Percentiles rank a stretch among this genome's conserved stretches.
These are phyloP conservation scores for Cheilosia vulpina DNA, from an alignment of 2,888 invertebrate genomes.

Conservation along the genomic window DNA sequence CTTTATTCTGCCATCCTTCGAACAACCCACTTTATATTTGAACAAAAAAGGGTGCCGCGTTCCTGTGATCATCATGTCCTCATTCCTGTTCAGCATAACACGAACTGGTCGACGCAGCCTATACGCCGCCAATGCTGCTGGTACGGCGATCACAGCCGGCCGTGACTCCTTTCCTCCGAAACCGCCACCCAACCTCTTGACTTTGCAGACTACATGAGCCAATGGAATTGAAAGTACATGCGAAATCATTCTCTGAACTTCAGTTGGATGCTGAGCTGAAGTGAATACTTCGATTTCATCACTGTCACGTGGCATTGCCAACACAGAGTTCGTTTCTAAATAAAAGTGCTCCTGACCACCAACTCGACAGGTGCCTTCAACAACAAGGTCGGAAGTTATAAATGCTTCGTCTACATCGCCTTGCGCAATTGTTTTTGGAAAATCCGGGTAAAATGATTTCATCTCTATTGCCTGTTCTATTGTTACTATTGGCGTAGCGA, in stretches of 20 bases:
- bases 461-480: slow-evolving; percentile 94
- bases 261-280: slow-evolving; percentile 93
- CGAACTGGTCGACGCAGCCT: slow-evolving; percentile 90
- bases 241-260: slow-evolving; percentile 88
- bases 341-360: slow-evolving; percentile 99
- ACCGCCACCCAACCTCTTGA: slow-evolving; percentile 96
- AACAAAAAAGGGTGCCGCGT: slow-evolving; percentile 94
- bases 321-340: slow-evolving; percentile 92
- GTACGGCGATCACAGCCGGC: slow-evolving; percentile 87
- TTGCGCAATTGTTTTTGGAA: slow-evolving; percentile 85
- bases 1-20: slow-evolving; percentile 89
- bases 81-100: slow-evolving; percentile 93
- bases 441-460: slow-evolving; percentile 88
- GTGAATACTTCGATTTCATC: slow-evolving; percentile 93
- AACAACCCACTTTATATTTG: slow-evolving; percentile 93
- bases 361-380: slow-evolving; percentile 91
- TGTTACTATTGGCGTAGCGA: slow-evolving; percentile 91
- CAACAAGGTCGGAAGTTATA: slow-evolving; percentile 87
- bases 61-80: slow-evolving; percentile 96
- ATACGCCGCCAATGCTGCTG: slow-evolving; percentile 92
- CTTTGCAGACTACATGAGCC: slow-evolving; percentile 89
- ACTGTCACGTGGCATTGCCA: slow-evolving; percentile 90
- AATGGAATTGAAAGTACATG: slow-evolving; percentile 89
- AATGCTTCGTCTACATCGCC: slow-evolving; percentile 90
- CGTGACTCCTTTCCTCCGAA: slow-evolving; percentile 98